phyloP scores from a whole-genome alignment of 2,888 invertebrate species.

The Agrotis puta region DNA sequence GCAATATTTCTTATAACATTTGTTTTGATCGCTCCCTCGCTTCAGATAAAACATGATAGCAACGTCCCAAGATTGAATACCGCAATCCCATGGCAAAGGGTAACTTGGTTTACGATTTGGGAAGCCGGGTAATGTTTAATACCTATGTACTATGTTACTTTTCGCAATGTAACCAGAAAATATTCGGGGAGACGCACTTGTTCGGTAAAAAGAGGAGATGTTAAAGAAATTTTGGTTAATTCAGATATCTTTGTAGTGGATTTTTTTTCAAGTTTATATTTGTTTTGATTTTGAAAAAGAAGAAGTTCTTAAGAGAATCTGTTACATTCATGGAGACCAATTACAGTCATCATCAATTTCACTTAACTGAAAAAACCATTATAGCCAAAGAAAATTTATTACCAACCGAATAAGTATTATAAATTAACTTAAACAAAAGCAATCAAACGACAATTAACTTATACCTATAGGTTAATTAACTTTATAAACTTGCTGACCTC shows the following conservation, averaged over 20 bases:
- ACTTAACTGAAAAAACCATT: too few species aligned
- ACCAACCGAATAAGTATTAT: neutral
- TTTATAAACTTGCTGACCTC: neutral
- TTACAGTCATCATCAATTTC: too few species aligned
- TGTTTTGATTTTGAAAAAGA: too few species aligned
- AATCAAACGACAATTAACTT: slow-evolving; percentile 24
- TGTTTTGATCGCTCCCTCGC: slow-evolving; percentile 49
- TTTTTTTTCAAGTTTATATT: too few species aligned
- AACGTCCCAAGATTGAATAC: slow-evolving; percentile 52
- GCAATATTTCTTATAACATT: slow-evolving; percentile 49
- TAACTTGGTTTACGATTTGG: slow-evolving; percentile 53
- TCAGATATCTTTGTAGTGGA: neutral
- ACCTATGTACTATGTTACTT: slow-evolving; percentile 19
- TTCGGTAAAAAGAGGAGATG: slow-evolving; percentile 1
- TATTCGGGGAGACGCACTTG: slow-evolving; percentile 19
- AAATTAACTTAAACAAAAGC: neutral
- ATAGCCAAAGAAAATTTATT: too few species aligned
- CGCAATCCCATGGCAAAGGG: slow-evolving; percentile 38
- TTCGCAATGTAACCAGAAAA: slow-evolving; percentile 16
- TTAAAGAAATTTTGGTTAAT: neutral
- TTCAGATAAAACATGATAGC: slow-evolving; percentile 52
- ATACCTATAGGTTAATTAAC: slow-evolving; percentile 4
- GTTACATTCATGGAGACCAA: too few species aligned
- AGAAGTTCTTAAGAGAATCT: too few species aligned
- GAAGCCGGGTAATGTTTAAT: slow-evolving; percentile 34